Base-by-base conservation (phyloP, 2,888 invertebrate genomes). In the Lapara coniferarum region DNA sequence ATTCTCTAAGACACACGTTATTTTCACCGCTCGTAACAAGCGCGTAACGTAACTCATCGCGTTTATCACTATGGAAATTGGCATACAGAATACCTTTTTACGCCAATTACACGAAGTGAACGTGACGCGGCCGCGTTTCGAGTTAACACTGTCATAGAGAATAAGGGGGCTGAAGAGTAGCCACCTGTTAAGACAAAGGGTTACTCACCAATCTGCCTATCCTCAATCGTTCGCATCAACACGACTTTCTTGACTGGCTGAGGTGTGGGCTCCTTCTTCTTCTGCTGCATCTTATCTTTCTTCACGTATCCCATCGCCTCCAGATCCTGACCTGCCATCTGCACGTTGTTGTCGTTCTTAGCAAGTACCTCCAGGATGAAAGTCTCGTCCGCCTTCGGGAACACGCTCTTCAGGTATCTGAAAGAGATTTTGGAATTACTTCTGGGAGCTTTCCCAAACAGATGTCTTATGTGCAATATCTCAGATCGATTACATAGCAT, bases 381-480 rank as follows among this genome's bases (percentile, higher is more conserved):
- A 30, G 97, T 97, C 87, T 98, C 98, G 81, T 98, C 98, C 0
- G 97, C 98, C 89, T 97, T 96, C 0, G 98, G 97, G 86, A 98
- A 98, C 79, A 98, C 96, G 81, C 97, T 97, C 90, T 98, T 98
- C 92, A 98, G 95, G 89, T 98, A 98, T 93, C 98, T 98, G 91
- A n/a, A 69, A 30, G n/a, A 44, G 19, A 56, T 16, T 53, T 16
- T 53, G 14, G 16, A 16, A 16, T 53, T 16, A 53, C 16, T 53
- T 16, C 10, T 53, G n/a, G n/a, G 37, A n/a, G 2, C 37, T 37
- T 37, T 37, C 37, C 37, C 8, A 8, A 8, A 37, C 37, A 37
- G 37, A 37, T 25, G 25, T 37, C 37, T 37, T 6, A 37, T 8
- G 2, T 37, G 37, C 8, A 8, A 1, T 8, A 37, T 8, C 51